Base-by-base conservation (phyloP, 2,113 vertebrate species). In the Carollia perspicillata region DNA sequence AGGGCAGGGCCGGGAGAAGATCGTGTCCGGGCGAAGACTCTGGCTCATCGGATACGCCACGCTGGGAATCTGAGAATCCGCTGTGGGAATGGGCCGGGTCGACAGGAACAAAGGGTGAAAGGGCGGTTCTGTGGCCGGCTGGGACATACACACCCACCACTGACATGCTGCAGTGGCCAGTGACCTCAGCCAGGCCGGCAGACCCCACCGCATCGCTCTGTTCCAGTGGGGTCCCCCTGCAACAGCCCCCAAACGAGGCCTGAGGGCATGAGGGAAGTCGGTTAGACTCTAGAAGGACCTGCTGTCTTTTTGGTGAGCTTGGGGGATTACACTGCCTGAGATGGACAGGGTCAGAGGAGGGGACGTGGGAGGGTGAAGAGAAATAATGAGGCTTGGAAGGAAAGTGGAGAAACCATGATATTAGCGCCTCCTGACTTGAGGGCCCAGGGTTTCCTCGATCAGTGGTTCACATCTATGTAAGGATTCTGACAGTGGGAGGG, bases 1-100 rank as follows among this genome's bases (percentile, higher is more conserved):
- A 97, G 96, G 97, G 96, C 96, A 97, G 97, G 95, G 97, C 97
- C 11, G 0, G 51, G 84, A 97, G 85, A 95, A 33, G 94, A 96
- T 98, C 97, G n/a, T 98, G 97, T 97, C 96, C 78, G 83, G 97
- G 96, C 96, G 96, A 97, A 97, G 97, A 85, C 86, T 93, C 90
- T 97, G 92, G 96, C 96, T 98, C 97, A 97, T 96, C 94, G 96
- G 97, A 97, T 95, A 98, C 92, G 97, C 97, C 97, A 97, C 90
- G 81, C 97, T 98, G 97, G 93, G 96, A 97, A 97, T 94, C 94
- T 22, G 75, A 96, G 94, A 96, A 96, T 71, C 95, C 47, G 51
- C n/a, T 68, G 95, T 97, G 96, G 97, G 97, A 97, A 98, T 75
- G 97, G 97, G 96, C 95, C 9, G 77, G 97, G 96, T 94, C 74